Conservation (phyloP, 2,797 vertebrate species). For the Parotocinclus haroldoi region DNA sequence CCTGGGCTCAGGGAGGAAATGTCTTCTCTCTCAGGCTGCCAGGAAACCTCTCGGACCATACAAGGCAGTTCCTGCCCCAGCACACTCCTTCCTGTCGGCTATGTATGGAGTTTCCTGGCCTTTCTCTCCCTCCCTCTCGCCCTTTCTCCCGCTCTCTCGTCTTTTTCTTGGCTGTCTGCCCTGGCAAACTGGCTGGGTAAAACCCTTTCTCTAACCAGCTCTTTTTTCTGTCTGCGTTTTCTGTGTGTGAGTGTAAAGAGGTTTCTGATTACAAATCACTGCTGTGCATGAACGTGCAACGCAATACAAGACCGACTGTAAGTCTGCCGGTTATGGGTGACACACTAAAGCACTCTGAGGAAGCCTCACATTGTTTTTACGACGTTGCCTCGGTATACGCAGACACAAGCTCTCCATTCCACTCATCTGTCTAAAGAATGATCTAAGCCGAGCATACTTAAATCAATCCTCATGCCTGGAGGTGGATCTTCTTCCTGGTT, state of each 20-base stretch:
- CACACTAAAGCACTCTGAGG: no score
- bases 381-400: no score
- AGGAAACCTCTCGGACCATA: conserved; percentile 78
- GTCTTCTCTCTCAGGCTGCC: conserved; percentile 70
- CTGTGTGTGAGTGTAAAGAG: conserved; percentile 36
- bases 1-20: conserved; percentile 75
- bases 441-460: conserved; percentile 9
- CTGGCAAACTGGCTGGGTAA: conserved; percentile 56
- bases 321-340: no score
- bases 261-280: conserved; percentile 61
- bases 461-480: conserved; percentile 1
- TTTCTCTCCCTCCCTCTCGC: conserved; percentile 47
- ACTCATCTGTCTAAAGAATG: conserved; percentile 3
- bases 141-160: conserved; percentile 42
- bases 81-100: conserved; percentile 80
- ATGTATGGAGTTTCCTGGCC: conserved; percentile 86
- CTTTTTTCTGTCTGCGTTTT: conserved; percentile 20
- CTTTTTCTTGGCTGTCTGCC: conserved; percentile 66
- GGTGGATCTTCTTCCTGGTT: conserved; percentile 4
- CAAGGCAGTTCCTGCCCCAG: conserved; percentile 77
- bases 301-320: neutral
- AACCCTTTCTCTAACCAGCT: conserved; percentile 39
- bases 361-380: no score
- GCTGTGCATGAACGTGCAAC: conserved; percentile 52
- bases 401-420: conserved; percentile 13